phyloP scores from a whole-genome alignment of 2,888 invertebrate genomes.

The Micropterix aruncella region DNA sequence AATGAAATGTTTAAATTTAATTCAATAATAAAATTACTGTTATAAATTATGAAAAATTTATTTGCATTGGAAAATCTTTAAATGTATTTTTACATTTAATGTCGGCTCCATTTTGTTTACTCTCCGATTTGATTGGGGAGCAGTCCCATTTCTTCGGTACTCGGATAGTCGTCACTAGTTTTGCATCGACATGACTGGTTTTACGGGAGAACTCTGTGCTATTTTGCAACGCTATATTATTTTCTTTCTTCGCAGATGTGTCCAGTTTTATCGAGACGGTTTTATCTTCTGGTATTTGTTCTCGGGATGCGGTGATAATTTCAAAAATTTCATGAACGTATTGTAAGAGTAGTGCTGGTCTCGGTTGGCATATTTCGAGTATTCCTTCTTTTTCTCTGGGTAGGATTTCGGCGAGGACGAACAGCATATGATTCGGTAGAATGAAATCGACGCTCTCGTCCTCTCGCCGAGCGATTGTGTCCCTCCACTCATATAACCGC shows the following conservation, averaged over 20 bases:
- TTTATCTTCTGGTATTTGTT: background rate
- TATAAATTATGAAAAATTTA: too few species aligned
- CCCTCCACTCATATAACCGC: slow-evolving; percentile 79
- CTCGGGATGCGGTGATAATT: background rate
- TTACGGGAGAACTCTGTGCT: background rate
- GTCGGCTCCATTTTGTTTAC: too few species aligned
- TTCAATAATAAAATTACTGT: too few species aligned
- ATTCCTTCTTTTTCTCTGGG: slow-evolving; percentile 91
- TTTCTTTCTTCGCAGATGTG: too few species aligned
- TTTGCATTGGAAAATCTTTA: too few species aligned
- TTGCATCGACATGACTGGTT: background rate
- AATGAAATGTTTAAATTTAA: too few species aligned
- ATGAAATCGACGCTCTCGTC: slow-evolving; percentile 92
- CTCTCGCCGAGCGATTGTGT: slow-evolving; percentile 63
- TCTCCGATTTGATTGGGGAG: too few species aligned
- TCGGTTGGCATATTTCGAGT: slow-evolving; percentile 83
- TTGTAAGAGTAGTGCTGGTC: slow-evolving; percentile 49
- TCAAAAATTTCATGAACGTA: background rate
- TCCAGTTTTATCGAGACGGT: too few species aligned
- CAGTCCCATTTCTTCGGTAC: background rate
- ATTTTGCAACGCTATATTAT: background rate
- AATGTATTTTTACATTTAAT: too few species aligned
- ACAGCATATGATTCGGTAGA: slow-evolving; percentile 90
- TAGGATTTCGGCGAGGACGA: slow-evolving; percentile 75
- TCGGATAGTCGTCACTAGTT: background rate